phyloP scores from a whole-genome alignment of 2,888 invertebrate species.

The Scelioninae gen. 1 region DNA sequence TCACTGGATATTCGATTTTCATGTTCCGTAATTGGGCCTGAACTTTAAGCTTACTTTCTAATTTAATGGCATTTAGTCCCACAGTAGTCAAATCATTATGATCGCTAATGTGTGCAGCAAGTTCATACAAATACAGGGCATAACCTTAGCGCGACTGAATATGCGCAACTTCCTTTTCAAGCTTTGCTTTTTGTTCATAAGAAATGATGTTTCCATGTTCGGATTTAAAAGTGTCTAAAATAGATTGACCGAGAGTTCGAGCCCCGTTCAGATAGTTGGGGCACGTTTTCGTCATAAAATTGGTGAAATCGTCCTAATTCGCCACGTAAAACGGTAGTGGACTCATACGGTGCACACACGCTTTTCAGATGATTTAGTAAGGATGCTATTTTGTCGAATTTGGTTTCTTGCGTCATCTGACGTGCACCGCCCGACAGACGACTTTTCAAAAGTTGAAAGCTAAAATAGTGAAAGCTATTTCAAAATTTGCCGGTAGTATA shows the following conservation, averaged over 20 bases:
- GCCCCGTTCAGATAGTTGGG: conserved; percentile 37
- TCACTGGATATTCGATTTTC: too few relatives aligned
- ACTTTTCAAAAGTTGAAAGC: conserved; percentile 9
- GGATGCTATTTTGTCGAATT: neutral
- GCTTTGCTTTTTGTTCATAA: neutral
- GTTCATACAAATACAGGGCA: conserved; percentile 22
- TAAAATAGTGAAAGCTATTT: neutral
- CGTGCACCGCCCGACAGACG: conserved; percentile 3
- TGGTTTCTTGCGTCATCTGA: neutral
- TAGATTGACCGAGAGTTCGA: conserved; percentile 10
- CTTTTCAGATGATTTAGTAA: conserved; percentile 13
- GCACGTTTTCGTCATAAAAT: conserved; percentile 35
- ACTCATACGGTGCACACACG: conserved; percentile 25
- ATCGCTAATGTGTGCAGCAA: neutral
- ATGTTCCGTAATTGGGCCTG: too few relatives aligned
- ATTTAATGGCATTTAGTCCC: conserved; percentile 17
- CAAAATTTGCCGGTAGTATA: neutral
- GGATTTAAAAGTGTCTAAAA: conserved; percentile 29
- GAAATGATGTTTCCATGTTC: conserved; percentile 18
- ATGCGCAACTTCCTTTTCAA: conserved; percentile 31
- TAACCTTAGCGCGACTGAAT: too few relatives aligned
- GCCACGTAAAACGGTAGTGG: conserved; percentile 5
- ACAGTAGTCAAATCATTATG: neutral
- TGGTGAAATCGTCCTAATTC: conserved; percentile 38
- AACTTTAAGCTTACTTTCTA: conserved; percentile 18